Conservation (phyloP, 2,113 vertebrate species). For the Etia nguti region DNA sequence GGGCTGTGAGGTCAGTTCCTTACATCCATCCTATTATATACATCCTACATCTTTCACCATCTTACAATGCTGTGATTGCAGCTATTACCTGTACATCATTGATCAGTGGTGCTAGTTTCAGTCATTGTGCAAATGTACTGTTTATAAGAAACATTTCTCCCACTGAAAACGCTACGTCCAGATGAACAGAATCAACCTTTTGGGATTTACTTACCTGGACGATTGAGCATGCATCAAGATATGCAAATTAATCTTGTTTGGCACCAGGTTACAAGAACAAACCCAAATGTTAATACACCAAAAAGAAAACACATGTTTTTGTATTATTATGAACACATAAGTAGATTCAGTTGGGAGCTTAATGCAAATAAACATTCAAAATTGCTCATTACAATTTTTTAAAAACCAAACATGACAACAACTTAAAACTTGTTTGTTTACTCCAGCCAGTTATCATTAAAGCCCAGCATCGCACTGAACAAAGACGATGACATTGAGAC, state of each 20-base stretch:
- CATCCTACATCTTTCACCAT: too few species aligned
- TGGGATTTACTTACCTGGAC: fast-evolving
- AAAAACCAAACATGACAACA: neutral
- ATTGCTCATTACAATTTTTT: neutral
- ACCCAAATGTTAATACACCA: fast-evolving
- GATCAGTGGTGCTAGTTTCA: neutral
- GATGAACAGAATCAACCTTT: neutral
- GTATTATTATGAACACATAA: neutral
- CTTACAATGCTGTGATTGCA: too few species aligned
- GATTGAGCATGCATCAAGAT: neutral
- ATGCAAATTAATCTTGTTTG: fast-evolving
- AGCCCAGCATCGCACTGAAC: neutral
- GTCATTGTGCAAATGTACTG: fast-evolving
- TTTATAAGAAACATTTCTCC: neutral
- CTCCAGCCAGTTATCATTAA: fast-evolving
- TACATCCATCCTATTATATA: too few species aligned
- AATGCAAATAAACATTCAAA: neutral
- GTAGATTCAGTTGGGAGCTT: neutral
- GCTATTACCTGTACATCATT: neutral
- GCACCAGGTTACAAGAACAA: neutral
- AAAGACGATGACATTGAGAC: neutral
- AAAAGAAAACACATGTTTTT: neutral
- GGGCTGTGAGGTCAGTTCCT: too few species aligned
- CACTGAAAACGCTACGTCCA: fast-evolving
- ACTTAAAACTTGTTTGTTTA: neutral